phyloP scores from a whole-genome alignment of 2,113 vertebrate species.

The Tragelaphus strepsiceros region DNA sequence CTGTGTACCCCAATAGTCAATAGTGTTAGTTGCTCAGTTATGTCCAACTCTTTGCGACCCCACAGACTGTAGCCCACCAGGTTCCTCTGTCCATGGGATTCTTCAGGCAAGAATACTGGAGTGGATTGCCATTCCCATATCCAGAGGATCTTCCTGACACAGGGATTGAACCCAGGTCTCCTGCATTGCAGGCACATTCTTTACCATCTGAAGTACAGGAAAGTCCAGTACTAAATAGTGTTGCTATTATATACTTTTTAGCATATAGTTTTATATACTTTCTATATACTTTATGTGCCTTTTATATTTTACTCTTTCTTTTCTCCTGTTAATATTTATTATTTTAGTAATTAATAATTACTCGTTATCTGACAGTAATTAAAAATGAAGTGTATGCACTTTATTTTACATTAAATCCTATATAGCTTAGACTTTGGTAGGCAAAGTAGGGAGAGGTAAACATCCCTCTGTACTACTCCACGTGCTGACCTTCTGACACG shows the following conservation, averaged over 20 bases:
- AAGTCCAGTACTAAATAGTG: neutral
- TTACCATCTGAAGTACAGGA: neutral
- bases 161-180: neutral
- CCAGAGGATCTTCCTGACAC: neutral
- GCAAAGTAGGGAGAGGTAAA: neutral
- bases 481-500: neutral
- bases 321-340: slow-evolving; percentile 5
- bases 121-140: neutral
- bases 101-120: neutral
- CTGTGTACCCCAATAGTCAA: neutral
- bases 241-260: neutral
- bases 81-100: neutral
- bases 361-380: neutral
- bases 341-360: slow-evolving; percentile 18
- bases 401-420: neutral
- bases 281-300: neutral
- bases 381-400: neutral
- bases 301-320: neutral
- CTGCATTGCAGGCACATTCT: neutral
- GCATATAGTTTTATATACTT: neutral
- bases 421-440: neutral
- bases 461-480: neutral
- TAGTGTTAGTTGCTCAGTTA: neutral
- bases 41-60: neutral
- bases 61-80: neutral